These are phyloP conservation scores for Pangasius mekongensis DNA, from an alignment of 2,797 vertebrate genomes.

Conservation along the genomic window DNA sequence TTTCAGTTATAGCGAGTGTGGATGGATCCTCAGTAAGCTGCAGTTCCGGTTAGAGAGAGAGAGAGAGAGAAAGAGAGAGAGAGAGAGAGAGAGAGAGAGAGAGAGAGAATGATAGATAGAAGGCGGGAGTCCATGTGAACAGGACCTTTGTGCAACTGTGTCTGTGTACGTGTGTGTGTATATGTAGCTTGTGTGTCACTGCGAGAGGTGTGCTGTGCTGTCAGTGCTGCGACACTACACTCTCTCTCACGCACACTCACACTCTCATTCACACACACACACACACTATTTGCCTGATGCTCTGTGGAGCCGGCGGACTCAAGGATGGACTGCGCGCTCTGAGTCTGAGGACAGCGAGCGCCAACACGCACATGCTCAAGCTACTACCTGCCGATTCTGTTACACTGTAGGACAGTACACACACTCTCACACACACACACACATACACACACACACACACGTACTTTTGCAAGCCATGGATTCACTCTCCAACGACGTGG, in stretches of 20 bases:
- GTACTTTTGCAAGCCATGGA: conserved; percentile 73
- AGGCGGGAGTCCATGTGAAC: conserved; percentile 22
- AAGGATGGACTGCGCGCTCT: conserved; percentile 69
- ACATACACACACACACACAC: not conserved
- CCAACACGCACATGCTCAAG: conserved; percentile 40
- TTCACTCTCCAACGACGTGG: conserved; percentile 74
- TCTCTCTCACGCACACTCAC: conserved; percentile 5
- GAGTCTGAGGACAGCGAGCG: conserved; percentile 69
- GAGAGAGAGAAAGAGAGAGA: not conserved
- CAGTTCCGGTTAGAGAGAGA: conserved; percentile 14
- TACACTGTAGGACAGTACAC: conserved; percentile 31
- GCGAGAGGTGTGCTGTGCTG: conserved; percentile 43
- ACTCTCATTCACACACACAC: conserved; percentile 32
- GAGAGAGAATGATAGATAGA: conserved; percentile 27
- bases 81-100: conserved; percentile 5
- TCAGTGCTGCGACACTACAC: conserved; percentile 14
- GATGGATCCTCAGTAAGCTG: conserved; percentile 23
- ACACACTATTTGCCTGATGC: conserved; percentile 70
- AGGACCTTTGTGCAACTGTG: conserved; percentile 47
- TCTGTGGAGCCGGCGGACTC: conserved; percentile 59
- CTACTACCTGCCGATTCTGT: conserved; percentile 39
- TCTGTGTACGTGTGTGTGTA: conserved; percentile 17
- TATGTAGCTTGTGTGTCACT: conserved; percentile 31
- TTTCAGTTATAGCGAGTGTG: not conserved
- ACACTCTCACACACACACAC: conserved; percentile 32